Conservation (phyloP, 2,797 vertebrate genomes). For the Alcedo atthis region DNA sequence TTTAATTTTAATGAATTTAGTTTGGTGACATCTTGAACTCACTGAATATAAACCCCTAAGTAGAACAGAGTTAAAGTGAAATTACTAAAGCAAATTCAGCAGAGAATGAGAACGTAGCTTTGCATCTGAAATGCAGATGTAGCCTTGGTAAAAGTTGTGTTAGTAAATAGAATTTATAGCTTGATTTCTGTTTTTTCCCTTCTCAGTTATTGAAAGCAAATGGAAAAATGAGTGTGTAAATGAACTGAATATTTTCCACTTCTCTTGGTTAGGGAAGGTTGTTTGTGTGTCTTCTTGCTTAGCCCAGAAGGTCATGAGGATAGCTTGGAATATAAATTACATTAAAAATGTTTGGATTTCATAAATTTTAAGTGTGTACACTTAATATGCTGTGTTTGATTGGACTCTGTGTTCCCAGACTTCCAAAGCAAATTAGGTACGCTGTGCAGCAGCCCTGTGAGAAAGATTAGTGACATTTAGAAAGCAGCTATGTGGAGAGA, state of each 20-base stretch:
- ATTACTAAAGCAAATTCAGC: background rate
- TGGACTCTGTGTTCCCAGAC: background rate
- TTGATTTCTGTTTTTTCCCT: background rate
- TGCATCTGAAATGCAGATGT: background rate
- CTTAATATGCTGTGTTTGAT: background rate
- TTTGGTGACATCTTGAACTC: background rate
- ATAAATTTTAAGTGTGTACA: background rate
- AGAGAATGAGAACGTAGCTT: background rate
- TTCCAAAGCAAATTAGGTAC: conserved; percentile 8
- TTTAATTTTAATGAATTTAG: background rate
- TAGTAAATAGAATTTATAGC: background rate
- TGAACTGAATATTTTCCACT: background rate
- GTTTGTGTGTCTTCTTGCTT: background rate
- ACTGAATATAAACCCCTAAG: background rate
- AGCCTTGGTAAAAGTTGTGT: background rate
- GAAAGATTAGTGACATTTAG: conserved; percentile 33
- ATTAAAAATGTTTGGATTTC: background rate
- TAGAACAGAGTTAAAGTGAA: background rate
- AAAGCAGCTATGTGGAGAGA: background rate
- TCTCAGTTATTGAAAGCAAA: background rate
- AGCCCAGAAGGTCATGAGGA: background rate
- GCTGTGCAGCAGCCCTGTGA: background rate
- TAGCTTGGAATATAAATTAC: conserved; percentile 9
- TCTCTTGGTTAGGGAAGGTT: background rate
- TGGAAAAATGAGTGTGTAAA: background rate